Evolutionary conservation across 2,113 vertebrate genomes (phyloP).

Genomic region (Castor canadensis): DNA sequence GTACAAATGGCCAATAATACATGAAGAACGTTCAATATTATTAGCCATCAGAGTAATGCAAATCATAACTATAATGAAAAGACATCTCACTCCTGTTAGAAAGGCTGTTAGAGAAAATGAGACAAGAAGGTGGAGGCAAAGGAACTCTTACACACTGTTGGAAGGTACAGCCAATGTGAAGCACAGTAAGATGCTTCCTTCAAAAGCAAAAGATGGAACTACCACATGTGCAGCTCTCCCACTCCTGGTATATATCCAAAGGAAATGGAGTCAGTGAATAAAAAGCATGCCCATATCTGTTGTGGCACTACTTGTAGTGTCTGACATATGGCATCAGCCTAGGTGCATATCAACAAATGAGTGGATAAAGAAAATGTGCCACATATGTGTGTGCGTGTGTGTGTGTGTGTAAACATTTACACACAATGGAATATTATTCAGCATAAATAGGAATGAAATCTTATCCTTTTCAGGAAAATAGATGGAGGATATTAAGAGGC

Average conservation of each 20-base stretch:
- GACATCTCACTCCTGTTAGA: not conserved
- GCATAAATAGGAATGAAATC: not conserved
- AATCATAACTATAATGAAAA: not conserved
- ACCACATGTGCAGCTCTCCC: not conserved
- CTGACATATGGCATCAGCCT: not conserved
- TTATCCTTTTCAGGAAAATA: not conserved
- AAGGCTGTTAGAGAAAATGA: not conserved
- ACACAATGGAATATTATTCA: too few species aligned
- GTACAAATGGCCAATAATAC: not conserved
- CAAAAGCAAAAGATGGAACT: not conserved
- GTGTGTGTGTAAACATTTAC: too few species aligned
- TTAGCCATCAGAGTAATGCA: not conserved
- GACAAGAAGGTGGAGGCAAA: not conserved
- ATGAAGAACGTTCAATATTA: not conserved
- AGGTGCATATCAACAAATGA: not conserved
- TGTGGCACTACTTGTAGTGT: too few species aligned
- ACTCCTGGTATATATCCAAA: not conserved
- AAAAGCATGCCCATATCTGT: too few species aligned
- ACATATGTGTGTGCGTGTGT: not conserved
- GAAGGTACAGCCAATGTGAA: not conserved
- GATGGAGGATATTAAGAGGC: not conserved
- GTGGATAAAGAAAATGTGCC: not conserved
- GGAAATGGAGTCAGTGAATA: not conserved
- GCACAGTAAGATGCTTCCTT: not conserved
- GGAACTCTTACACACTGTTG: not conserved